Evolutionary conservation across 2,113 vertebrate species (phyloP), one percentile per base, ranked within the genome.

Genomic region (Aldabrachelys gigantea): DNA sequence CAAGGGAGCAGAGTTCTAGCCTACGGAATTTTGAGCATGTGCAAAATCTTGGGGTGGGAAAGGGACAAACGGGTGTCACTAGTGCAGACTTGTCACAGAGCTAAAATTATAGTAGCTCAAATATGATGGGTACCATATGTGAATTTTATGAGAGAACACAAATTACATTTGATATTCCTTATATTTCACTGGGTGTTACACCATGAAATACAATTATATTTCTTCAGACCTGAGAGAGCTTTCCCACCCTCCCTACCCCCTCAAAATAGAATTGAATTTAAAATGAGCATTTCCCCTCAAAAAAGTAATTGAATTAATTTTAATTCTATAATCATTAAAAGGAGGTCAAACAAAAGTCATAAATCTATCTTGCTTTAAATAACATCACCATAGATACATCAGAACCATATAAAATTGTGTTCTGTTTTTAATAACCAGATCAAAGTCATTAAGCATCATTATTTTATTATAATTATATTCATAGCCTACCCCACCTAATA

Each of bases 191-290:
- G 19, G 38, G 22, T 75, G 72, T 75, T 41, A n/a, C 35, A 76
- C 22, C 38, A 25, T 44, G 24, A 44, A 76, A 44, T 44, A 44
- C 22, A 76, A 38, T 76, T 44, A 11, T 44, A 41, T 25, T 44
- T 44, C 10, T 76, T 76, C 38, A 76, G 41, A 41, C 41, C 41
- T 44, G 10, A 76, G 22, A 76, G 12, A 25, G 38, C 10, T 44
- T 44, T 2, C 50, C 50, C 50, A 14, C 35, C 1, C 6, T 1
- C 6, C 10, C 2, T 22, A 6, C 41, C 6, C 10, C 4, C 3
- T 5, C 13, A 47, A 76, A 78, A 47, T 47, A 41, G 41, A 47
- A 76, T 47, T 76, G 41, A 78, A 44, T 78, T 78, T 2, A 72
- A 25, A 78, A 47, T 47, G 41, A 27, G 41, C 41, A 78, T 78